Evolutionary conservation across 1,140 invertebrate genomes (phyloP).

Genomic region (Eupristina koningsbergeri): DNA sequence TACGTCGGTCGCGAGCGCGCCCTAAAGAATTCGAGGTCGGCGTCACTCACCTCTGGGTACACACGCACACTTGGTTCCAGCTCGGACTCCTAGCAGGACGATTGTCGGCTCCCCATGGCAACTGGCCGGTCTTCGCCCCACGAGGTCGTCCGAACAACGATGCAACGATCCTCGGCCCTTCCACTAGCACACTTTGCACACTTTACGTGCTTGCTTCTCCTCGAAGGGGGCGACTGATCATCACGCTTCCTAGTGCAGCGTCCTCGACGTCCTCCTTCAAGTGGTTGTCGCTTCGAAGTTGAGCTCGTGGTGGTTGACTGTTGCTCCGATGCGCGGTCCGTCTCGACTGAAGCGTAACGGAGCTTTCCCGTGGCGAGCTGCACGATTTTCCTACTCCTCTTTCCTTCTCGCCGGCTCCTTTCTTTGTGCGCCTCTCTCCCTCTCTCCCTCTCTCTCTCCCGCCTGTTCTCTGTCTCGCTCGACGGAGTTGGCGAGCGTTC

Average conservation of each 20-base stretch:
- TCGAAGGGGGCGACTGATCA: background rate
- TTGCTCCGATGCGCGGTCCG: background rate
- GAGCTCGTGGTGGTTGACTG: background rate
- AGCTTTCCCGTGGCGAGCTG: slow-evolving; percentile 36
- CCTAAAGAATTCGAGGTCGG: background rate
- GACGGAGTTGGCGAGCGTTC: background rate
- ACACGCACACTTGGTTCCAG: background rate
- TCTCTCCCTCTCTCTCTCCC: slow-evolving; percentile 14
- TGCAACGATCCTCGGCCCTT: no score
- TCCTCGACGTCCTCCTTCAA: background rate
- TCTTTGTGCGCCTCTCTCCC: background rate
- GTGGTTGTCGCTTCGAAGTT: background rate
- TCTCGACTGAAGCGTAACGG: slow-evolving; percentile 48
- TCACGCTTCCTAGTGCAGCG: background rate
- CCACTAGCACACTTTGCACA: background rate
- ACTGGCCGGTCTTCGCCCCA: background rate
- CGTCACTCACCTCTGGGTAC: slow-evolving; percentile 8
- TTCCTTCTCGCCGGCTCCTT: background rate
- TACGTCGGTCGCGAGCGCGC: background rate
- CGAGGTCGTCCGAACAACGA: background rate
- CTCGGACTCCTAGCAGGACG: background rate
- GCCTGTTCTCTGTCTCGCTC: no score
- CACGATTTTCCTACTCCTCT: slow-evolving; percentile 27
- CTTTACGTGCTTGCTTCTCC: background rate
- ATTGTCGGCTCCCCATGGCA: slow-evolving; percentile 16